phyloP scores from a whole-genome alignment of 2,797 vertebrate species.

The Macroramphosus scolopax region DNA sequence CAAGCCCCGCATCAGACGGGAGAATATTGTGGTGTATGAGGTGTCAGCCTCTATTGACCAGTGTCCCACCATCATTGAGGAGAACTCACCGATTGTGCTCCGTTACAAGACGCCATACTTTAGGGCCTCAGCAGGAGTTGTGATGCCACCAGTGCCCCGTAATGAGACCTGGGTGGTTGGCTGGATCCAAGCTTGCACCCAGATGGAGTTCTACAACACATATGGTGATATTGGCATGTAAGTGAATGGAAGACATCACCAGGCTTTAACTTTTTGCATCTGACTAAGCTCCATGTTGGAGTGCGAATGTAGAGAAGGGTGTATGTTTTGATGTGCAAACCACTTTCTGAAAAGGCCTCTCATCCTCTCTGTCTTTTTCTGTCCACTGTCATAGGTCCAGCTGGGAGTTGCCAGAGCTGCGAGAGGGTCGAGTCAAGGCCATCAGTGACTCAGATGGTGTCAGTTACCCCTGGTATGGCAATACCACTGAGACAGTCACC shows the following conservation, averaged over 20 bases:
- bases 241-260: conserved; percentile 54
- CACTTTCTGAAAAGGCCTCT: not conserved
- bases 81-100: conserved; percentile 97
- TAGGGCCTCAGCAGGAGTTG: conserved; percentile 93
- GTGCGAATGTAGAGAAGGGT: conserved; percentile 2
- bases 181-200: conserved; percentile 98
- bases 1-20: conserved; percentile 94
- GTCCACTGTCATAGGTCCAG: conserved; percentile 84
- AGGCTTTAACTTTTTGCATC: not conserved
- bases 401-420: conserved; percentile 96
- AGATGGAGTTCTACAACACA: conserved; percentile 99
- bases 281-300: not conserved
- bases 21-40: conserved; percentile 98
- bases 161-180: conserved; percentile 98
- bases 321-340: conserved; percentile 3
- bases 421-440: conserved; percentile 96
- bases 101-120: conserved; percentile 99
- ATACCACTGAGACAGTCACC: conserved; percentile 98
- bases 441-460: conserved; percentile 98
- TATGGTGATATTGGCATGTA: conserved; percentile 96
- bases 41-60: conserved; percentile 98
- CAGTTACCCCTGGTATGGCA: conserved; percentile 99
- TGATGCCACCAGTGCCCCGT: conserved; percentile 96
- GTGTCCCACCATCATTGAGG: conserved; percentile 94
- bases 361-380: conserved; percentile 14